Conservation (phyloP, 2,113 vertebrate genomes). For the Notarius quadriscutis region DNA sequence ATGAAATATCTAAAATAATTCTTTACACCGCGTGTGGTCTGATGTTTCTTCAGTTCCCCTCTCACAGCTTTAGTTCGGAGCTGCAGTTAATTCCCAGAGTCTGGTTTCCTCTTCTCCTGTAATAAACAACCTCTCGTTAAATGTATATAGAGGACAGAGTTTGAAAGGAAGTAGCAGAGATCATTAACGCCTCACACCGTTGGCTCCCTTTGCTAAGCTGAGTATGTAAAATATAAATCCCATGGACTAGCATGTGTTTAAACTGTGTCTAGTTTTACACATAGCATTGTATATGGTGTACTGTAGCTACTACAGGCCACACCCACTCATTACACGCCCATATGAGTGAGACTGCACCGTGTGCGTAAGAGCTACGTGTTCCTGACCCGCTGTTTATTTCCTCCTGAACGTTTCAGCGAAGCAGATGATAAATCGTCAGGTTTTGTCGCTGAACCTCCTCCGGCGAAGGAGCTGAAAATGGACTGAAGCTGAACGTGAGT, state of each 20-base stretch:
- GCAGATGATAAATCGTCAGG: neutral
- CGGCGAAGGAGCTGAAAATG: neutral
- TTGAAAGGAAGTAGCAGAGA: slow-evolving; percentile 41
- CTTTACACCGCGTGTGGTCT: too few relatives aligned
- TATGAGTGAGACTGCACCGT: slow-evolving; percentile 38
- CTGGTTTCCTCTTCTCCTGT: too few relatives aligned
- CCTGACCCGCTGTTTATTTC: neutral
- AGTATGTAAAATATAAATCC: too few relatives aligned
- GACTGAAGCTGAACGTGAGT: neutral
- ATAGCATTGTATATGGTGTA: neutral
- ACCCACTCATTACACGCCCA: neutral
- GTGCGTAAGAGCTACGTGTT: neutral
- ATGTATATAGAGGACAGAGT: too few relatives aligned
- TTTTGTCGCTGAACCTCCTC: neutral
- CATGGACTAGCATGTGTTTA: slow-evolving; percentile 75
- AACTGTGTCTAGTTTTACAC: slow-evolving; percentile 48
- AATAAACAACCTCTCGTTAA: too few relatives aligned
- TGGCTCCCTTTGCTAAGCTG: too few relatives aligned
- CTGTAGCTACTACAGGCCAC: neutral
- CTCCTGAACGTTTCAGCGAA: neutral
- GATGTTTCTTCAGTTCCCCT: too few relatives aligned
- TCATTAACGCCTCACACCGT: neutral
- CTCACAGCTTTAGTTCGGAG: too few relatives aligned
- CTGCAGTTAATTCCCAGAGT: too few relatives aligned
- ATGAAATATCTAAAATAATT: too few relatives aligned